Evolutionary conservation across 2,888 invertebrate genomes (phyloP).

Genomic region (Nemoura dubitans): DNA sequence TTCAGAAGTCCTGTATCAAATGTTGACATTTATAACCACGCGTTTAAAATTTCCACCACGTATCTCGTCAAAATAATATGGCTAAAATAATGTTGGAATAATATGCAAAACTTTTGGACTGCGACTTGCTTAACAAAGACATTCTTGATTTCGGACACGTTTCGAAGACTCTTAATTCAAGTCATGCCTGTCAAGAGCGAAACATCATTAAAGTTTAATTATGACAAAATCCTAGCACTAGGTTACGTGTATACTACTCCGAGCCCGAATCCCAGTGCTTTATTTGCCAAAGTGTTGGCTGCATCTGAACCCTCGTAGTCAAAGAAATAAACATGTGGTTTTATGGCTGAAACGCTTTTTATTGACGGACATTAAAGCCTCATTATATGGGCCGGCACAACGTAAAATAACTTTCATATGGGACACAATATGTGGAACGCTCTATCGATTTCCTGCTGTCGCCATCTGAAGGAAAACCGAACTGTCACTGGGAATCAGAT

Average conservation of each 20-base stretch:
- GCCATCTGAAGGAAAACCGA: neutral
- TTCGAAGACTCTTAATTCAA: neutral
- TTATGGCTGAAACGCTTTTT: neutral
- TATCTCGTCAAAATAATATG: neutral
- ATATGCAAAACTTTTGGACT: neutral
- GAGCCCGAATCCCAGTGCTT: neutral
- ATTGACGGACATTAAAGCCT: neutral
- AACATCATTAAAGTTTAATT: neutral
- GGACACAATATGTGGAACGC: neutral
- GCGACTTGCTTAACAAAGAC: neutral
- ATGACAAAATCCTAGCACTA: neutral
- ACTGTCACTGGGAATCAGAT: neutral
- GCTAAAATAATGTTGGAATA: neutral
- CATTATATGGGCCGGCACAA: neutral
- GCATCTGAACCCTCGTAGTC: neutral
- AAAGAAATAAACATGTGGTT: conserved; percentile 12
- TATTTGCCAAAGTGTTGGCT: neutral
- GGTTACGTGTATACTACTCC: neutral
- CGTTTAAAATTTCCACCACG: neutral
- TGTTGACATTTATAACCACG: neutral
- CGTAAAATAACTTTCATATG: neutral
- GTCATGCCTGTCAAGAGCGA: neutral
- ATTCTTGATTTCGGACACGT: neutral
- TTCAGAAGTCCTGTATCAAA: neutral
- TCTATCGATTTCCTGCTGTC: neutral